Percentiles rank a stretch among this genome's conserved stretches.
Conservation (phyloP, 2,888 invertebrate species). For the Strigamia transsilvanica region DNA sequence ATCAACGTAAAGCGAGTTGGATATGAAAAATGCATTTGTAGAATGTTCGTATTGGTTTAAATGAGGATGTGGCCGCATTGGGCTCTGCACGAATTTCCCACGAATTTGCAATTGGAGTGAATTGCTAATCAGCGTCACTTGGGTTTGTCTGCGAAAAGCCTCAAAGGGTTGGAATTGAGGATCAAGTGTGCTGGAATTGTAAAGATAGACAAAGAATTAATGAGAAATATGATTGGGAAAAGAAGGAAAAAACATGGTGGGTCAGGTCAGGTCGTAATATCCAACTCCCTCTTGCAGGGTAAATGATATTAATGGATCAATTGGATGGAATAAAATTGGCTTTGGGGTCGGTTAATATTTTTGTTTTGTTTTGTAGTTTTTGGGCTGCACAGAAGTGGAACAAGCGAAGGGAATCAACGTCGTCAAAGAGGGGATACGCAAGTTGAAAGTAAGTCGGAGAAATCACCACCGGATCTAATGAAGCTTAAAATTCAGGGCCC, state of each 20-base stretch:
- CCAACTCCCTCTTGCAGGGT: background rate
- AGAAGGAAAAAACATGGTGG: background rate
- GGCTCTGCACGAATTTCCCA: slow-evolving; percentile 10
- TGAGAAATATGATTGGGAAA: too few relatives aligned
- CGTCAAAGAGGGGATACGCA: slow-evolving; percentile 95
- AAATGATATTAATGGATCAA: background rate
- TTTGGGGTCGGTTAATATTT: background rate
- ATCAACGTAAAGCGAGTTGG: background rate
- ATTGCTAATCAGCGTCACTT: slow-evolving; percentile 2
- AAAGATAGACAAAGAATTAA: too few relatives aligned
- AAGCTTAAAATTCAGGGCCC: too few relatives aligned
- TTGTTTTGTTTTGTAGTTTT: slow-evolving; percentile 72
- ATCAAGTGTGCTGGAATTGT: too few relatives aligned
- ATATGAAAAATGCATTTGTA: slow-evolving; percentile 20
- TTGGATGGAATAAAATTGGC: background rate
- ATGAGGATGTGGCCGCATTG: slow-evolving; percentile 48
- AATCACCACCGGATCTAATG: too few relatives aligned
- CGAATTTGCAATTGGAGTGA: slow-evolving; percentile 26
- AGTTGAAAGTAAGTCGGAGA: slow-evolving; percentile 77
- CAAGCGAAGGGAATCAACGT: slow-evolving; percentile 98
- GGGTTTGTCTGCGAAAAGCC: background rate
- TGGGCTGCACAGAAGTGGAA: slow-evolving; percentile 93
- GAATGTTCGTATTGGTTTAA: background rate
- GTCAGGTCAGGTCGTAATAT: slow-evolving; percentile 46
- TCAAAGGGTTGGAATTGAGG: background rate